These are phyloP conservation scores for Epirrhoe alternata DNA, from an alignment of 2,888 invertebrate species.

Conservation along the genomic window DNA sequence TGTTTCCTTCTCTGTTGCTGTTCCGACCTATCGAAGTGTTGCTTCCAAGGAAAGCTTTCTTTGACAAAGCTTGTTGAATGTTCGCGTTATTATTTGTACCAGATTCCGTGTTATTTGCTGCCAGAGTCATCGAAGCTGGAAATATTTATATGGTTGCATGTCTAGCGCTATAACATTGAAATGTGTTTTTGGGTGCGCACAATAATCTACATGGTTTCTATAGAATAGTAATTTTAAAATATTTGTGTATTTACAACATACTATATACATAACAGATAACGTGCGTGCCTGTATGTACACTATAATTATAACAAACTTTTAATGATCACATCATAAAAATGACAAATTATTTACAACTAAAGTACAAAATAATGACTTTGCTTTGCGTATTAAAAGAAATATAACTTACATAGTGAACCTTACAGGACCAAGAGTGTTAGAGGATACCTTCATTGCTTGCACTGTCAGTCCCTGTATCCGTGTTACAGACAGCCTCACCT, in stretches of 20 bases:
- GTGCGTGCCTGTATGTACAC: slow-evolving; percentile 72
- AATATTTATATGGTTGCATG: slow-evolving; percentile 42
- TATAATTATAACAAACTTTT: slow-evolving; percentile 56
- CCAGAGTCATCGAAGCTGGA: slow-evolving; percentile 90
- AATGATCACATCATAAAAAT: slow-evolving; percentile 47
- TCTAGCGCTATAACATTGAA: neutral
- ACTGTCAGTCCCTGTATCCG: slow-evolving; percentile 76
- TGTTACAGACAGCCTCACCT: slow-evolving; percentile 70
- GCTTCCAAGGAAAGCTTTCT: slow-evolving; percentile 82
- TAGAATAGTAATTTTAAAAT: neutral
- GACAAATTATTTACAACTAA: slow-evolving; percentile 65
- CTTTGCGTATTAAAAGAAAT: slow-evolving; percentile 73
- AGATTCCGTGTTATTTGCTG: slow-evolving; percentile 86
- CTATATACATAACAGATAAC: slow-evolving; percentile 50
- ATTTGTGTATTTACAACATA: slow-evolving; percentile 17
- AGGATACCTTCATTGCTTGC: slow-evolving; percentile 83
- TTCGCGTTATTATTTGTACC: slow-evolving; percentile 74
- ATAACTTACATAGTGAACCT: slow-evolving; percentile 80
- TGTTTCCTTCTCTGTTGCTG: slow-evolving; percentile 73
- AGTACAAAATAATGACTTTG: slow-evolving; percentile 70
- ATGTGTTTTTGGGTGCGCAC: neutral
- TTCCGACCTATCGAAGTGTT: slow-evolving; percentile 79
- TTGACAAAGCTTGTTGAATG: slow-evolving; percentile 77
- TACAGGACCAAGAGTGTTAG: slow-evolving; percentile 78
- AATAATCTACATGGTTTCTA: neutral